phyloP scores from a whole-genome alignment of 1,140 invertebrate genomes.

The Trichomalopsis sarcophagae region DNA sequence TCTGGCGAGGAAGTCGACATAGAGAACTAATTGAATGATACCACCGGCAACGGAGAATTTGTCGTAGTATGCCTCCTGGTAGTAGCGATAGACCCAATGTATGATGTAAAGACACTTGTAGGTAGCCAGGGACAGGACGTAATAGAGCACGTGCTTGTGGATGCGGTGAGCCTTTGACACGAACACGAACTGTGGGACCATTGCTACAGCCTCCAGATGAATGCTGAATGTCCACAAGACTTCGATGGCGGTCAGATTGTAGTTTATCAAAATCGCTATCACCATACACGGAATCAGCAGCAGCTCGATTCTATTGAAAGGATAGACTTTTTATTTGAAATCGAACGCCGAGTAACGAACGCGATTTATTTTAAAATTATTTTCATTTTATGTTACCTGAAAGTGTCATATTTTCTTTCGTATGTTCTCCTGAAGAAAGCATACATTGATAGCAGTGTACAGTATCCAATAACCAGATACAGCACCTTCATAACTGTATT shows the following conservation, averaged over 20 bases:
- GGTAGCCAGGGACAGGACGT: slow-evolving; percentile 96
- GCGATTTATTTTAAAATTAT: slow-evolving; percentile 27
- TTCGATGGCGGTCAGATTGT: slow-evolving; percentile 95
- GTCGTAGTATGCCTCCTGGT: slow-evolving; percentile 94
- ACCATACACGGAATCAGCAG: slow-evolving; percentile 90
- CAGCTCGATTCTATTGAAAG: slow-evolving; percentile 87
- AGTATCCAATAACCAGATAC: background rate
- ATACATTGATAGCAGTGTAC: slow-evolving; percentile 87
- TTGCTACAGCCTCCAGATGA: slow-evolving; percentile 98
- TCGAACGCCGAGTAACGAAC: background rate
- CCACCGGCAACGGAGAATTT: slow-evolving; percentile 97
- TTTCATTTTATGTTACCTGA: slow-evolving; percentile 76
- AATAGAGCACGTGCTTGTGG: slow-evolving; percentile 99
- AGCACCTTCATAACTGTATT: slow-evolving; percentile 1
- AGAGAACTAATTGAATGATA: slow-evolving; percentile 96
- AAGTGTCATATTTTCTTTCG: slow-evolving; percentile 98
- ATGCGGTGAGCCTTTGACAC: slow-evolving; percentile 99
- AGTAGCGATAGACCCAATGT: slow-evolving; percentile 99
- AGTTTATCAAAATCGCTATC: slow-evolving; percentile 94
- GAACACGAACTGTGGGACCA: slow-evolving; percentile 98
- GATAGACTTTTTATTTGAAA: slow-evolving; percentile 6
- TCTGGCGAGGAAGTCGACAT: slow-evolving; percentile 96
- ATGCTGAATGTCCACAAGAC: slow-evolving; percentile 99
- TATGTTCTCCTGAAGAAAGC: slow-evolving; percentile 98
- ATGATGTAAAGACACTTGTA: slow-evolving; percentile 97